Evolutionary conservation across 2,113 vertebrate species (phyloP).

Genomic region (Carassius gibelio): DNA sequence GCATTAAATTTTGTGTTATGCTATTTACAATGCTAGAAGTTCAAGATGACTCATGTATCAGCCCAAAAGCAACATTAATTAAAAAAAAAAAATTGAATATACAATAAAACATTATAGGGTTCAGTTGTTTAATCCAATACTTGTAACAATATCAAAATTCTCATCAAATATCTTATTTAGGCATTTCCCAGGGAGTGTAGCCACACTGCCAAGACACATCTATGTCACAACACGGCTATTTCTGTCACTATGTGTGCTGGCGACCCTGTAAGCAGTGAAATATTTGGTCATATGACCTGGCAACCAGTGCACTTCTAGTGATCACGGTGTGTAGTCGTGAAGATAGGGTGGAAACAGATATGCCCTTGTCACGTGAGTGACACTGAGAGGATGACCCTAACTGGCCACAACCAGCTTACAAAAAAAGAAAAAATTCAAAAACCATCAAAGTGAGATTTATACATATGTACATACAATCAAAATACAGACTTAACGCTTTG

Average conservation of each 20-base stretch:
- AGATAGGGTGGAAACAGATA: not conserved
- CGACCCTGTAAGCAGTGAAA: not conserved
- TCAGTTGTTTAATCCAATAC: no score
- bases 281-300: conserved; percentile 22
- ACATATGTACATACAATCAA: not conserved
- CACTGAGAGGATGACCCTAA: not conserved
- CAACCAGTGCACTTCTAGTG: not conserved
- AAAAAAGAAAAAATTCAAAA: not conserved
- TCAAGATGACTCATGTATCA: not conserved
- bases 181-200: no score
- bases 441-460: not conserved
- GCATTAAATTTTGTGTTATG: not conserved
- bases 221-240: conserved; percentile 21
- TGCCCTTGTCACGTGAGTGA: not conserved
- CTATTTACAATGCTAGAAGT: not conserved
- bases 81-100: not conserved
- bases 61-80: not conserved
- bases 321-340: conserved; percentile 14
- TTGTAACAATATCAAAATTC: no score
- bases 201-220: not conserved
- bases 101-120: no score
- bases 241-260: conserved; percentile 22
- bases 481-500: not conserved
- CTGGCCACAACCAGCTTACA: not conserved
- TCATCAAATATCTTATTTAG: no score